Evolutionary conservation across 2,797 vertebrate genomes (phyloP).

Genomic region (Coranthus polyacanthus): DNA sequence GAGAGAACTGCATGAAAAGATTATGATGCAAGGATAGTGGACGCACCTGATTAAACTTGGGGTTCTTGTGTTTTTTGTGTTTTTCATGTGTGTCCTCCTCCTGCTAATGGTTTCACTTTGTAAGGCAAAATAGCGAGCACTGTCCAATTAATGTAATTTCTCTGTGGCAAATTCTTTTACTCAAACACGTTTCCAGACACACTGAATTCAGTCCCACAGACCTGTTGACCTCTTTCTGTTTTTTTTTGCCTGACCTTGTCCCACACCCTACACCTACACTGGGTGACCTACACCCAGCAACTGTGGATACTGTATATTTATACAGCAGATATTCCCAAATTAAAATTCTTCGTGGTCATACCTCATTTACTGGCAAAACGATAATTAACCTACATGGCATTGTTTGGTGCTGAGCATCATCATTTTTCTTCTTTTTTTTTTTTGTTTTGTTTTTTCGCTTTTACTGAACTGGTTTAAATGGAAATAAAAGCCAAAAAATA

Average conservation of each 20-base stretch:
- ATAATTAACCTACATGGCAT: background rate
- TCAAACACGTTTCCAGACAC: background rate
- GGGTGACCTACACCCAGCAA: background rate
- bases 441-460: no score
- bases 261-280: no score
- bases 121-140: no score
- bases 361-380: background rate
- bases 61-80: background rate
- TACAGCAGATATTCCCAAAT: background rate
- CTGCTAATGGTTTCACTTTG: background rate
- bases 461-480: no score
- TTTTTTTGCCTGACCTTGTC: background rate
- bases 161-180: background rate
- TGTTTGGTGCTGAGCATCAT: background rate
- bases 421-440: background rate
- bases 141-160: slow-evolving; percentile 1
- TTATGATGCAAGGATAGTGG: no score
- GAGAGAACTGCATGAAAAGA: no score
- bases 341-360: background rate
- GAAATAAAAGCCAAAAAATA: no score
- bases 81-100: background rate
- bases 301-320: background rate
- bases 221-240: background rate
- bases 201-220: background rate
- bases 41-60: no score